Base-by-base conservation (phyloP, 1,140 invertebrate genomes). In the Aphidius ervi region DNA sequence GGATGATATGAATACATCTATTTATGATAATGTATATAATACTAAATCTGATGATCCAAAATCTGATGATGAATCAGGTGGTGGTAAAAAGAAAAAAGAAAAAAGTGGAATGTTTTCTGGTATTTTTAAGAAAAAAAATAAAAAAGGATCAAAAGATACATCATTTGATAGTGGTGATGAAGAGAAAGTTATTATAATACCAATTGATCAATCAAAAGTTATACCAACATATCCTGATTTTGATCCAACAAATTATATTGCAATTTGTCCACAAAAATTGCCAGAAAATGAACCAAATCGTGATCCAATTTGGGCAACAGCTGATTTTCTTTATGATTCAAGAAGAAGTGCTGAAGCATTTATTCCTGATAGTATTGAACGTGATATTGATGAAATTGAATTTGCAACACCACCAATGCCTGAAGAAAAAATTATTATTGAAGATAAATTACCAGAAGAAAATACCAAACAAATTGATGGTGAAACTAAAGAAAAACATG, bases 101-200 rank as follows among this genome's bases (percentile, higher is more conserved):
- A 70, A 70, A 9, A 64, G 69, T 4, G 65, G 70, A 6, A 70
- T 76, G 52, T 73, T 80, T 31, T 74, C 76, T 0, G 73, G 73
- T 1, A 77, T 80, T 37, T 80, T 80, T 45, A 79, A 78, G 59
- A 79, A 71, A 63, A 62, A 58, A 2, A 72, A 74, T 23, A 74
- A 71, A 0, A 76, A 73, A 47, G 74, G 77, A 37, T 78, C 74
- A 3, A 76, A 73, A 41, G 72, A 78, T 0, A 58, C 64, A 1
- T 75, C 73, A 0, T 67, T 74, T 16, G 74, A 76, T 37, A 73
- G 70, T 41, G 70, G 67, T 1, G 73, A 76, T 46, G 72, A 75
- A 41, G 73, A 75, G 39, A 70, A 64, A 64, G n/a, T 16, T 4
- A 72, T 74, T 1, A 65, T 65, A 23, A 72, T 74, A 40, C 64